Conservation (phyloP, 2,113 vertebrate species). For the Girardinichthys multiradiatus region DNA sequence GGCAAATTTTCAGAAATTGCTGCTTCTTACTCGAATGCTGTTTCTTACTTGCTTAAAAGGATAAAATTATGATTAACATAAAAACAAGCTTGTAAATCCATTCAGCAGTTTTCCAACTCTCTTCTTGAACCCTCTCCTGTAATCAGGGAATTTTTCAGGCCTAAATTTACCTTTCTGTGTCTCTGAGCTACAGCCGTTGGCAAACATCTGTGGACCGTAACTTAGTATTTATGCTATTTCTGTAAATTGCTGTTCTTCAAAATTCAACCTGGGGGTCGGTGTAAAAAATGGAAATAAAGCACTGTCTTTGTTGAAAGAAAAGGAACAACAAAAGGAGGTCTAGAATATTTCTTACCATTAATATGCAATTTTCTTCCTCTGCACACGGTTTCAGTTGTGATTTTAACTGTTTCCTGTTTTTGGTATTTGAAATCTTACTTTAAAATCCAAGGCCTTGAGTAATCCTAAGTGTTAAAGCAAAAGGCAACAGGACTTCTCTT, state of each 20-base stretch:
- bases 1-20: not conserved
- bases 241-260: not conserved
- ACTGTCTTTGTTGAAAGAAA: not conserved
- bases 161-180: not conserved
- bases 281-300: not conserved
- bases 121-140: not conserved
- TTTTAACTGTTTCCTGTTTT: not conserved
- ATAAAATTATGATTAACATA: not conserved
- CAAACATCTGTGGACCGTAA: too few relatives aligned
- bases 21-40: not conserved
- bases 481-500: too few relatives aligned
- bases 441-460: too few relatives aligned
- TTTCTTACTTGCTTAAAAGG: not conserved
- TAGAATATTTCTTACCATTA: too few relatives aligned
- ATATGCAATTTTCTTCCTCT: not conserved
- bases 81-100: not conserved
- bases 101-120: not conserved
- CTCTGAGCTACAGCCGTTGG: not conserved
- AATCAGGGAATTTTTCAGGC: not conserved
- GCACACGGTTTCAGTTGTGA: not conserved
- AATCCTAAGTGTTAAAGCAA: too few relatives aligned
- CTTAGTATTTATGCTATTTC: not conserved
- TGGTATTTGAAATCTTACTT: not conserved
- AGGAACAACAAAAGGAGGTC: not conserved
- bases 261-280: not conserved